Evolutionary conservation across 2,888 invertebrate species (phyloP).

Genomic region (Zonitis immaculata): DNA sequence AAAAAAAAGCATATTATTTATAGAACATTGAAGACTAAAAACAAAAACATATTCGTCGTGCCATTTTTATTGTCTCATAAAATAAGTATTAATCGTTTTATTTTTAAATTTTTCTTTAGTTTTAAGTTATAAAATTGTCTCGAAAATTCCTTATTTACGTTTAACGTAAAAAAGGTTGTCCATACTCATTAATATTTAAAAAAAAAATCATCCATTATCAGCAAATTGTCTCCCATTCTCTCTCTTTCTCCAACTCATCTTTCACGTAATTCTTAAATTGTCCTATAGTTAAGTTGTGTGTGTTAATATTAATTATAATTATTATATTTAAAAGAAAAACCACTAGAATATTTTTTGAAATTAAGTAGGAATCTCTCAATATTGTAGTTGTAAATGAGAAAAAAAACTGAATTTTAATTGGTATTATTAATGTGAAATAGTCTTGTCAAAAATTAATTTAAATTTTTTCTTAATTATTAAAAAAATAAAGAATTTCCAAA

Average conservation of each 20-base stretch:
- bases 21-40: neutral
- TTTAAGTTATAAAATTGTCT: neutral
- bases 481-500: neutral
- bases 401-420: neutral
- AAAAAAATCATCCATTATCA: neutral
- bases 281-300: constrained; percentile 8
- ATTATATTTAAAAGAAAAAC: no score
- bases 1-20: neutral
- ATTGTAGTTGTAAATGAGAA: neutral
- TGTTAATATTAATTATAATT: constrained; percentile 9
- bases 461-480: neutral
- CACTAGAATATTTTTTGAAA: constrained; percentile 3
- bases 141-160: neutral
- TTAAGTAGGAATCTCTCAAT: constrained; percentile 12
- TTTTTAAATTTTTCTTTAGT: neutral
- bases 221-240: neutral
- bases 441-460: constrained; percentile 6
- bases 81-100: neutral
- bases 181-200: neutral
- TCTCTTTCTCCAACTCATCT: neutral
- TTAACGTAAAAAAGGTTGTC: constrained; percentile 5
- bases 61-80: constrained; percentile 5
- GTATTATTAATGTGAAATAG: constrained; percentile 9
- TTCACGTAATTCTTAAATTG: neutral
- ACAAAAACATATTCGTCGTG: constrained; percentile 7